Conservation (phyloP, 2,113 vertebrate genomes). For the Equus quagga region DNA sequence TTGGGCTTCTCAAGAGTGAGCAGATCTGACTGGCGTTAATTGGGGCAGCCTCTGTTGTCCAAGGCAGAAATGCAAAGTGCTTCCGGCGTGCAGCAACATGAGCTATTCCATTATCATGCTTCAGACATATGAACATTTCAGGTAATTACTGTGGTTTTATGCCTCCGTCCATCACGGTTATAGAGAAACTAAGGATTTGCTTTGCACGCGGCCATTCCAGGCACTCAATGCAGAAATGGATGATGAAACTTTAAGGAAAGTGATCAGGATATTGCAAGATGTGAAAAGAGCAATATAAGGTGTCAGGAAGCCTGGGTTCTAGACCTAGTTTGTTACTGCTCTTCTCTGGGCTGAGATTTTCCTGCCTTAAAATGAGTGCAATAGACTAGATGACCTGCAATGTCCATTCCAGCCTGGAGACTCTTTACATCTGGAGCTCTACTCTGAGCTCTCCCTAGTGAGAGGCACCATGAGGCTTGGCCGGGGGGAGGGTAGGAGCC, state of each 20-base stretch:
- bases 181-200: neutral
- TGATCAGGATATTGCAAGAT: neutral
- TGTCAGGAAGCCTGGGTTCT: neutral
- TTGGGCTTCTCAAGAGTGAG: constrained; percentile 13
- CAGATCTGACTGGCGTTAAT: neutral
- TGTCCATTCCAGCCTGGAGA: neutral
- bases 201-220: neutral
- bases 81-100: neutral
- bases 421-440: neutral
- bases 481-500: neutral
- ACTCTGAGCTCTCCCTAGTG: neutral
- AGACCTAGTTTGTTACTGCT: neutral
- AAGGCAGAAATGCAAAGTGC: neutral
- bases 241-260: neutral
- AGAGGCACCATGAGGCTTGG: neutral
- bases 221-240: neutral
- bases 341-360: neutral
- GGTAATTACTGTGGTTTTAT: neutral
- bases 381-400: neutral
- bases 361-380: neutral
- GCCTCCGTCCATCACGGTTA: neutral
- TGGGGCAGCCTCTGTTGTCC: neutral
- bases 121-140: neutral
- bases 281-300: neutral
- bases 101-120: neutral